phyloP scores from a whole-genome alignment of 2,888 invertebrate genomes.

The Hirtodrosophila trivittata region DNA sequence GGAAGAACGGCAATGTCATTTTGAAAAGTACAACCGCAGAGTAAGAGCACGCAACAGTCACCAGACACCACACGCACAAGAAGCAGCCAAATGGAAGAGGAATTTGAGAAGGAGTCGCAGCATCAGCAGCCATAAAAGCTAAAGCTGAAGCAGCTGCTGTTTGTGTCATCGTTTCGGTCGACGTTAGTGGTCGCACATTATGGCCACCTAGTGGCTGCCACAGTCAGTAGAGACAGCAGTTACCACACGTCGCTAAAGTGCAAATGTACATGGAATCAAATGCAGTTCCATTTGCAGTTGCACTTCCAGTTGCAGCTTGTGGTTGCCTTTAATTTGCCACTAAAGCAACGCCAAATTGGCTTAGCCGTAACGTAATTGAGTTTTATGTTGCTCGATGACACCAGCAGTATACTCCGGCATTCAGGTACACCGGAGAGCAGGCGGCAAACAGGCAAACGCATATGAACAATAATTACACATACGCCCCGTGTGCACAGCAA shows the following conservation, averaged over 20 bases:
- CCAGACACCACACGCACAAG: slow-evolving; percentile 6
- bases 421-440: too few species aligned
- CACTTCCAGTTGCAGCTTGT: slow-evolving; percentile 10
- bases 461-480: slow-evolving; percentile 38
- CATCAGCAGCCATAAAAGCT: neutral
- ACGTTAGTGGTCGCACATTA: slow-evolving; percentile 46
- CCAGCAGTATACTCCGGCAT: neutral
- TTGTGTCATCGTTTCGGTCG: slow-evolving; percentile 34
- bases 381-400: slow-evolving; percentile 39
- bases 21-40: slow-evolving; percentile 29
- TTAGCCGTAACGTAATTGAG: slow-evolving; percentile 58
- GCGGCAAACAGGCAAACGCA: neutral
- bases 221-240: slow-evolving; percentile 21
- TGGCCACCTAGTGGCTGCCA: slow-evolving; percentile 58
- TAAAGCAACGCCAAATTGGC: slow-evolving; percentile 39
- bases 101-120: neutral
- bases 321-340: slow-evolving; percentile 47
- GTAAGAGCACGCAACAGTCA: slow-evolving; percentile 41
- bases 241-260: slow-evolving; percentile 29
- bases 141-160: slow-evolving; percentile 16
- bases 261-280: slow-evolving; percentile 28
- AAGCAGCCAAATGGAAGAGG: slow-evolving; percentile 2
- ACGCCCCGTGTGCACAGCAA: slow-evolving; percentile 20
- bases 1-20: slow-evolving; percentile 55
- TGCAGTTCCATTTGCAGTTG: slow-evolving; percentile 32